Base-by-base conservation (phyloP, 2,113 vertebrate genomes). In the Macquaria ambigua region DNA sequence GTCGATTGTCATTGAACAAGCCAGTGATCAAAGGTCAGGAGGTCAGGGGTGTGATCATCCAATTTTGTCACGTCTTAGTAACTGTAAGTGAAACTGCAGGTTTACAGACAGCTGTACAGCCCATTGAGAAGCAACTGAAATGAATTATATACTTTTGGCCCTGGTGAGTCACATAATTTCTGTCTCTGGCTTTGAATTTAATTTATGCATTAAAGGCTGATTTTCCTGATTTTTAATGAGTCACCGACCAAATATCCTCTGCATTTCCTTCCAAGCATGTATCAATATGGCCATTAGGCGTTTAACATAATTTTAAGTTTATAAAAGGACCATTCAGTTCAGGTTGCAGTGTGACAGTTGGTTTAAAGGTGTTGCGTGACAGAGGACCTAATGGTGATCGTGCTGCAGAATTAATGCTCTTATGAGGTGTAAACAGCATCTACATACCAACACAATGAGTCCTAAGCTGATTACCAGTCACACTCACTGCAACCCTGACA, bases 401-500 rank as follows among this genome's bases (percentile, higher is more conserved):
- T 79, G 74, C 79, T 74, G 12, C 55, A 68, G 88, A 76, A 83
- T 83, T 89, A 93, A 91, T 74, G 68, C 79, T 90, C 91, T 87
- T 92, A 88, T 64, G 72, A 72, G 87, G 84, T 83, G 74, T 90
- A 89, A 93, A 94, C 87, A 77, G 79, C 81, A 84, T 90, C 82
- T 73, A 75, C 91, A 83, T 87, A 66, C 79, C 89, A 83, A 78
- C 82, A 91, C 79, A 86, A 43, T 82, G 77, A 85, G 73, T 18
- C 75, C 68, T 88, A 93, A 95, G 90, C 90, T 87, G 87, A 93
- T 95, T 92, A 93, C 1, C 37, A 63, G 85, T 92, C 91, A 87
- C 91, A 93, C 82, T 93, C 52, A 6, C 67, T 25, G 72, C 73
- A 81, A 79, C 37, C 56, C 81, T 85, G 79, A 72, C 76, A 75